Evolutionary conservation across 2,888 invertebrate species (phyloP).

Genomic region (Malthinus seriepunctatus): DNA sequence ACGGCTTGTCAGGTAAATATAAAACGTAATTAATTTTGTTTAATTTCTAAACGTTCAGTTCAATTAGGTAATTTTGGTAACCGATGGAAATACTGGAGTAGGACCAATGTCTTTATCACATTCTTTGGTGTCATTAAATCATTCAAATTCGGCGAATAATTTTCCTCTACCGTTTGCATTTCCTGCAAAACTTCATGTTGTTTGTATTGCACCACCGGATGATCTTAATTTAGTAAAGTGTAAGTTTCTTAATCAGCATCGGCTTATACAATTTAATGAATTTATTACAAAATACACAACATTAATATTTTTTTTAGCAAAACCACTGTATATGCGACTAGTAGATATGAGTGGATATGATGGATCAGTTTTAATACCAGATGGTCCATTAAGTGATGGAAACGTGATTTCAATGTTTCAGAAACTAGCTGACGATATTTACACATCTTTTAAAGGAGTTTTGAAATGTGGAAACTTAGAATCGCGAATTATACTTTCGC

Average conservation of each 20-base stretch:
- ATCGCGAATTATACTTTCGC: conserved; percentile 72
- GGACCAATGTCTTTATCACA: conserved; percentile 67
- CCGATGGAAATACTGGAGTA: conserved; percentile 75
- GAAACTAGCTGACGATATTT: conserved; percentile 73
- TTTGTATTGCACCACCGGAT: conserved; percentile 69
- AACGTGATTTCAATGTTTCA: conserved; percentile 62
- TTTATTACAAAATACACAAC: neutral
- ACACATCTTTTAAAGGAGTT: conserved; percentile 71
- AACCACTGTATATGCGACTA: conserved; percentile 78
- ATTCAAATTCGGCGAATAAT: conserved; percentile 54
- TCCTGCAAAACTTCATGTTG: conserved; percentile 77
- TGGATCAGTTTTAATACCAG: conserved; percentile 64
- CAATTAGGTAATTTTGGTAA: conserved; percentile 68
- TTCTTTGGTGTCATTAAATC: conserved; percentile 57
- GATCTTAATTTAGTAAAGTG: conserved; percentile 61
- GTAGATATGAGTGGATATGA: conserved; percentile 75
- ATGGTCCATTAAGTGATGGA: conserved; percentile 52
- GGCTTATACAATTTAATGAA: neutral
- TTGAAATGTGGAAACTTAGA: conserved; percentile 77
- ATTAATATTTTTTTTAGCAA: conserved; percentile 56
- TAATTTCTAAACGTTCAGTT: conserved; percentile 8
- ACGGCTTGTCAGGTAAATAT: conserved; percentile 75
- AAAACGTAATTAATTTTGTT: neutral
- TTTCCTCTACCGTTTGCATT: conserved; percentile 80
- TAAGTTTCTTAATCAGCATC: conserved; percentile 34